Base-by-base conservation (phyloP, 1,140 invertebrate species). In the Dryas iulia region DNA sequence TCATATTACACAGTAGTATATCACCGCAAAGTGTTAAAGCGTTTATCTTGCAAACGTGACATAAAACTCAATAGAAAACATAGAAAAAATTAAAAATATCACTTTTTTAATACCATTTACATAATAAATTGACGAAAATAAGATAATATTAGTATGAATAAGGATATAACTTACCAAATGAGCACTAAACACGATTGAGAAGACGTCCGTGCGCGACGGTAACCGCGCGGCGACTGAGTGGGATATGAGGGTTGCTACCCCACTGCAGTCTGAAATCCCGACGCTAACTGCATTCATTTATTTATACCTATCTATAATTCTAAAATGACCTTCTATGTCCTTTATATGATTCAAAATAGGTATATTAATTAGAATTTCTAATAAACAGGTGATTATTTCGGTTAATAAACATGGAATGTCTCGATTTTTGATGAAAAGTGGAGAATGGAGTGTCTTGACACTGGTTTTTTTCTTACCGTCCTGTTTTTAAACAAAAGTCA, bases 211-310 rank as follows among this genome's bases (percentile, higher is more conserved):
- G 3, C 39, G 39, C 39, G 39, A 47, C 39, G 39, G 39, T 18
- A 47, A 47, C 39, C 39, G 39, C 39, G 39, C 39, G 39, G 39
- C 21, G 39, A 47, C 39, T 47, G 10, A 47, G 8, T 47, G 21
- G 39, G 39, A 47, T 47, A 47, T n/a, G 39, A 47, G 39, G 39
- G 39, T 47, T 47, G 39, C 39, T 47, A 47, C 39, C 39, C 39
- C 39, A 47, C 14, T 47, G 39, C 18, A 47, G 39, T 47, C 14
- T 47, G 39, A 6, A 47, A 18, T 47, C 39, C 39, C 39, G 39
- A 47, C 39, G 39, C 39, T 21, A 21, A 21, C 39, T 47, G 39
- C 39, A 47, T 47, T 47, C 39, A 47, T 5, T 3, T 47, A 47
- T 47, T 21, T 47, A 47, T 47, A 21, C 10, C 18, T 47, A 18